Conservation (phyloP, 2,888 invertebrate genomes). For the Leucophora obtusa region DNA sequence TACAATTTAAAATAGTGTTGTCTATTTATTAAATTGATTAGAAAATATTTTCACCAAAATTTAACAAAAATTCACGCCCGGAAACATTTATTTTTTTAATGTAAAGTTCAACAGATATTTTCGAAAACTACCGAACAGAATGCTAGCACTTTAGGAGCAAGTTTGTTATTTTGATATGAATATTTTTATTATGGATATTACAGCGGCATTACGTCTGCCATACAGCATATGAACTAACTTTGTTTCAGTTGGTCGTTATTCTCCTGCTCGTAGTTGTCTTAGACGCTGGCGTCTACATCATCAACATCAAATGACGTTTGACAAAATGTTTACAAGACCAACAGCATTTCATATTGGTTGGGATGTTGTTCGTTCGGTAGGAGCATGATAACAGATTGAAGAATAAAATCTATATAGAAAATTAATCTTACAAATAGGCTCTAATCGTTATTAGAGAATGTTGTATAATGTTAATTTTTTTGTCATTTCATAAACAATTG, state of each 20-base stretch:
- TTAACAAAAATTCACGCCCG: no score
- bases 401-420: background rate
- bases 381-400: background rate
- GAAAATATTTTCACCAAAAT: no score
- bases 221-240: slow-evolving; percentile 13
- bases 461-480: background rate
- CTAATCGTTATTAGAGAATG: background rate
- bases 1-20: no score
- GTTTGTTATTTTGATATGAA: background rate
- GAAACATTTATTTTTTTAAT: no score
- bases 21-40: no score
- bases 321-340: slow-evolving; percentile 15
- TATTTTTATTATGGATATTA: background rate
- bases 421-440: background rate
- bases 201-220: slow-evolving; percentile 55
- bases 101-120: no score
- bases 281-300: background rate
- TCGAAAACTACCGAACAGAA: background rate
- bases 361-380: background rate
- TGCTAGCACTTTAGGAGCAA: background rate
- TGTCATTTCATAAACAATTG: background rate
- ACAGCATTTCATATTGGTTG: background rate
- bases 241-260: background rate
- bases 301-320: slow-evolving; percentile 10
- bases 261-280: background rate